These are phyloP conservation scores for Epinephelus cyanopodus DNA, from an alignment of 2,113 vertebrate genomes.

Conservation along the genomic window DNA sequence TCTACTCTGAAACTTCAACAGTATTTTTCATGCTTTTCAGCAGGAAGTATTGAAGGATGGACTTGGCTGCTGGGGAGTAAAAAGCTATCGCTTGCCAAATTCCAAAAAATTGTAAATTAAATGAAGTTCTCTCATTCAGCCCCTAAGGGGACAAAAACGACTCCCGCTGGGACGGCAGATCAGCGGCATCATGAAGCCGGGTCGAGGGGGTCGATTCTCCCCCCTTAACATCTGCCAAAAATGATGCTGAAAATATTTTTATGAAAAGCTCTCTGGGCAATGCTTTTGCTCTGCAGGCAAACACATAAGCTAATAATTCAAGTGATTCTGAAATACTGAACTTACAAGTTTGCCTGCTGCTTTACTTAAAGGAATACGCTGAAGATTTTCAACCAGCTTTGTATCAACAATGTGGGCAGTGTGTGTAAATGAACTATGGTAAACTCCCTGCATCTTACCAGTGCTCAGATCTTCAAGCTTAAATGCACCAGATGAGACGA, in stretches of 20 bases:
- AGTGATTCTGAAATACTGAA: background rate
- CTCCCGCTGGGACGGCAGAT: conserved; percentile 58
- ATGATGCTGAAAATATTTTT: conserved; percentile 20
- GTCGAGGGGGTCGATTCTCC: conserved; percentile 26
- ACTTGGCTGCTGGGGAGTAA: conserved; percentile 17
- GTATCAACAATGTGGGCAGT: too few species aligned
- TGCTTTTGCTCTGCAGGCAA: background rate
- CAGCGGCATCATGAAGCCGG: conserved; percentile 44
- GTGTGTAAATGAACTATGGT: too few species aligned
- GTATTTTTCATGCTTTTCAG: conserved; percentile 43
- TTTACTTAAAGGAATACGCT: background rate
- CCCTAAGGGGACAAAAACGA: conserved; percentile 16
- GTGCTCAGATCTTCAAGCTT: too few species aligned
- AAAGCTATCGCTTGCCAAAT: conserved; percentile 28
- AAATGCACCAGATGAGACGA: too few species aligned
- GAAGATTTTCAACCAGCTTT: too few species aligned
- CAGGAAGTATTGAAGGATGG: conserved; percentile 17
- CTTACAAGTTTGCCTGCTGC: conserved; percentile 4
- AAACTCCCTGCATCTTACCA: too few species aligned
- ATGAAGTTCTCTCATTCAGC: conserved; percentile 43
- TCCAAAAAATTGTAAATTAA: conserved; percentile 62
- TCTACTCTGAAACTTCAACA: conserved; percentile 23
- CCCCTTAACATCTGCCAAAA: conserved; percentile 37
- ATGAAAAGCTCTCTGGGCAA: background rate
- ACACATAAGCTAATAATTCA: conserved; percentile 9